Base-by-base conservation (phyloP, 2,888 invertebrate genomes). In the Limnephilus marmoratus region DNA sequence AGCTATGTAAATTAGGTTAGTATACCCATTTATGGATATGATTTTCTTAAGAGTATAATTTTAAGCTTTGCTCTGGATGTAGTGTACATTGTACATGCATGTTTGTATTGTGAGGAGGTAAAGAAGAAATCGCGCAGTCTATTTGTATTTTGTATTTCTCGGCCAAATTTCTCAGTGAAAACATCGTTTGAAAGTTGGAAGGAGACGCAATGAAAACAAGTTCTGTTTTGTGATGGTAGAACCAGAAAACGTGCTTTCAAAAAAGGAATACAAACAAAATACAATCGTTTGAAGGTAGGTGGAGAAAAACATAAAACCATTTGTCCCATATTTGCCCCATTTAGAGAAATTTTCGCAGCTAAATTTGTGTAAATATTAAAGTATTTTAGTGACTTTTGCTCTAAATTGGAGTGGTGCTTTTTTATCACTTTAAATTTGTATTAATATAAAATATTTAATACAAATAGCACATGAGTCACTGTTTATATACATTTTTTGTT, bases 221-320 rank as follows among this genome's bases (percentile, higher is more conserved):
- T 53, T 34, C 34, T 53, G 87, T 87, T 34, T 87, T 87, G 87
- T 87, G 87, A 87, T 68, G 87, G 87, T 87, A 5, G 53, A 87
- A 87, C 31, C 34, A 34, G 31, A 87, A 87, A 87, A 68, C 68
- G 87, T 87, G 87, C 87, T 87, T 41, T 87, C 68, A 53, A 87
- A 87, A 68, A 68, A 34, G 68, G 34, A 87, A 87, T 34, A 24
- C 15, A 68, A 86, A 49, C 45, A 49, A n/a, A 68, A 68, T 29
- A 45, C 41, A n/a, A 49, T n/a, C 49, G 29, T 29, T 7, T 29
- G 29, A 86, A 86, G 86, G 86, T 86, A 45, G 29, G 86, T 49
- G 45, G 41, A 85, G 24, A 37, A 49, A 49, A 24, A 9, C 24
- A 24, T 68, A 24, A n/a, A 9, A n/a, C 18, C 7, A n/a, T 9